A percentile compares a stretch with the other conserved stretches of the same genome.
These are phyloP conservation scores for Galbula dea DNA, from an alignment of 2,113 vertebrate species.

Conservation along the genomic window DNA sequence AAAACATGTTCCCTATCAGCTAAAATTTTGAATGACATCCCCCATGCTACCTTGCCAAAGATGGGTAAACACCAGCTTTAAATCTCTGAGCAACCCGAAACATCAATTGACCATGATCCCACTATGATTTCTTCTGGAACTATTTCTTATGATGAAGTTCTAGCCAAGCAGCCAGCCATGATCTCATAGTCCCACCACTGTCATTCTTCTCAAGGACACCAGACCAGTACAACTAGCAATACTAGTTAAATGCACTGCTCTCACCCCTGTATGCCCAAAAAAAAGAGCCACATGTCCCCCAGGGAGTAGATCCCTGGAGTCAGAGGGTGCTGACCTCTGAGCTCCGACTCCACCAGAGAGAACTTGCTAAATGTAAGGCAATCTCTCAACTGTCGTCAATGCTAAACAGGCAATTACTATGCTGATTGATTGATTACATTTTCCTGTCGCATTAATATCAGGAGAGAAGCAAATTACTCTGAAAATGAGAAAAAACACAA, in stretches of 20 bases:
- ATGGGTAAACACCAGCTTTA: not conserved
- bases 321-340: not conserved
- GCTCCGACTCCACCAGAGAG: not conserved
- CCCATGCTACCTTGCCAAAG: not conserved
- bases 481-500: constrained; percentile 3
- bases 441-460: constrained; percentile 24
- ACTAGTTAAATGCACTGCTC: not conserved
- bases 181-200: not conserved
- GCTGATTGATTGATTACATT: constrained; percentile 58
- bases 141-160: not conserved
- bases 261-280: rapidly evolving
- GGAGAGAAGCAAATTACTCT: not conserved
- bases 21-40: not conserved
- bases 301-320: not conserved
- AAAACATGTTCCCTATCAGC: not conserved
- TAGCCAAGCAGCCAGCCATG: not conserved
- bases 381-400: not conserved
- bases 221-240: not conserved
- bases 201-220: not conserved
- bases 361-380: not conserved
- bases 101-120: not conserved
- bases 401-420: constrained; percentile 55
- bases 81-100: not conserved
- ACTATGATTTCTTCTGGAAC: not conserved
- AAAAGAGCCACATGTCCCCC: not conserved